Evolutionary conservation across 2,113 vertebrate species (phyloP).

Genomic region (Monopterus albus): DNA sequence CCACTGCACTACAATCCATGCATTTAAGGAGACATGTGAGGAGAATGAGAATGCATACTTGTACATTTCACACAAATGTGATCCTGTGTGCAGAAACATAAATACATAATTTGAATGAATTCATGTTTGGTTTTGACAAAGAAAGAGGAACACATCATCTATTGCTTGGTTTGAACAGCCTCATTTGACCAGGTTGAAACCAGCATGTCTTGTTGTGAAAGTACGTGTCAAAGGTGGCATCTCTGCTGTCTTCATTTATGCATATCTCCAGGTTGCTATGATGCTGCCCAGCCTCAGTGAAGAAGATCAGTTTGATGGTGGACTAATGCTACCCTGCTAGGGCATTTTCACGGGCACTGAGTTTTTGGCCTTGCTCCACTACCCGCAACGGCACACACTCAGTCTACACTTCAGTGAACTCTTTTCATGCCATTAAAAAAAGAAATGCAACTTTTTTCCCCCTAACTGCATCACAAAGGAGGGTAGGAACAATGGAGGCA

Average conservation of each 20-base stretch:
- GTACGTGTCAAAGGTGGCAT: slow-evolving; percentile 36
- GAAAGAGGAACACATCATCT: slow-evolving; percentile 2
- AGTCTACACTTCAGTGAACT: slow-evolving; percentile 81
- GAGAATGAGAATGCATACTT: slow-evolving; percentile 49
- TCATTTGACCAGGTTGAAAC: slow-evolving; percentile 56
- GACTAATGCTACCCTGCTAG: slow-evolving; percentile 42
- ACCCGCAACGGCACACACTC: slow-evolving; percentile 67
- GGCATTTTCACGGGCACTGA: slow-evolving; percentile 67
- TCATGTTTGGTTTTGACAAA: slow-evolving; percentile 18
- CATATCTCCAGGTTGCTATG: slow-evolving; percentile 59
- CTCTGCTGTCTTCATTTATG: slow-evolving; percentile 55
- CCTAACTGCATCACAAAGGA: slow-evolving; percentile 75
- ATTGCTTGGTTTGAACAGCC: slow-evolving; percentile 10
- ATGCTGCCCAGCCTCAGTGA: slow-evolving; percentile 43
- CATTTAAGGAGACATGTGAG: slow-evolving; percentile 46
- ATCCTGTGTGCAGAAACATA: slow-evolving; percentile 28
- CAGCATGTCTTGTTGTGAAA: slow-evolving; percentile 39
- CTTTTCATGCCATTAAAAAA: slow-evolving; percentile 80
- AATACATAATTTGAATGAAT: slow-evolving; percentile 23
- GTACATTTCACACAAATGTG: slow-evolving; percentile 47
- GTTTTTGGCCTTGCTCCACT: slow-evolving; percentile 59
- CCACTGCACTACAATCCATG: slow-evolving; percentile 47
- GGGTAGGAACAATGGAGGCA: slow-evolving; percentile 78
- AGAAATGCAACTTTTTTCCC: slow-evolving; percentile 63
- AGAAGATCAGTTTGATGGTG: slow-evolving; percentile 48